A percentile compares a stretch with the other conserved stretches of the same genome.
Evolutionary conservation across 1,140 invertebrate species (phyloP).

Genomic region (Drosophila tropicalis): DNA sequence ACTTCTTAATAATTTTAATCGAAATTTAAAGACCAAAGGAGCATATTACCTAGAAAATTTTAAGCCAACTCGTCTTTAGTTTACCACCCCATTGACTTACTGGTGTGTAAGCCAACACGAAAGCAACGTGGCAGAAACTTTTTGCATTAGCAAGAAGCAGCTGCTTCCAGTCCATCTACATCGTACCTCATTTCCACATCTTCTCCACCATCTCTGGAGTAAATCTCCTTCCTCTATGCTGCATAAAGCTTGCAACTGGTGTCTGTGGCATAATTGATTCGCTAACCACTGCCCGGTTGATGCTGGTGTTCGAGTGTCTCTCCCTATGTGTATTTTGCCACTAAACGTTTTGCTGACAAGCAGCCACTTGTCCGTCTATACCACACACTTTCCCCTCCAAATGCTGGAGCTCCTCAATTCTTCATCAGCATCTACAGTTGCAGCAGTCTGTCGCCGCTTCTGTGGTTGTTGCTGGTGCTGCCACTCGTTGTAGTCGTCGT

Average conservation of each 20-base stretch:
- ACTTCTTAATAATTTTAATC: too few species aligned
- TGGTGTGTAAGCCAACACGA: conserved; percentile 27
- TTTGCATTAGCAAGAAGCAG: conserved; percentile 66
- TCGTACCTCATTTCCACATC: conserved; percentile 6
- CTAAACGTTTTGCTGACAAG: conserved; percentile 80
- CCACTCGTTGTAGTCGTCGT: conserved; percentile 27
- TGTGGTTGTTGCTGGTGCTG: conserved; percentile 24
- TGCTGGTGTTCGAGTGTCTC: conserved; percentile 22
- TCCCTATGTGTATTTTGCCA: conserved; percentile 59
- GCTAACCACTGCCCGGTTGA: conserved; percentile 49
- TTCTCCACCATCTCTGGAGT: conserved; percentile 27
- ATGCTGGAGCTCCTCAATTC: not conserved
- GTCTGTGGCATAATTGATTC: conserved; percentile 79
- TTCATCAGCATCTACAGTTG: conserved; percentile 10
- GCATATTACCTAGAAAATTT: not conserved
- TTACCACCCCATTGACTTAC: conserved; percentile 3
- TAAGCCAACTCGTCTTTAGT: not conserved
- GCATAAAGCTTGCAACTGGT: conserved; percentile 63
- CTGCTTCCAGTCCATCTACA: conserved; percentile 41
- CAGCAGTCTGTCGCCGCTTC: conserved; percentile 37
- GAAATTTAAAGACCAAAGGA: not conserved
- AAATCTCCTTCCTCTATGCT: conserved; percentile 22
- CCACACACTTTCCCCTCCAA: conserved; percentile 19
- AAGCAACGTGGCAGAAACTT: conserved; percentile 52
- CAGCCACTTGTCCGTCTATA: conserved; percentile 62